Conservation (phyloP, 1,140 invertebrate genomes). For the Macrocentrus cingulum region DNA sequence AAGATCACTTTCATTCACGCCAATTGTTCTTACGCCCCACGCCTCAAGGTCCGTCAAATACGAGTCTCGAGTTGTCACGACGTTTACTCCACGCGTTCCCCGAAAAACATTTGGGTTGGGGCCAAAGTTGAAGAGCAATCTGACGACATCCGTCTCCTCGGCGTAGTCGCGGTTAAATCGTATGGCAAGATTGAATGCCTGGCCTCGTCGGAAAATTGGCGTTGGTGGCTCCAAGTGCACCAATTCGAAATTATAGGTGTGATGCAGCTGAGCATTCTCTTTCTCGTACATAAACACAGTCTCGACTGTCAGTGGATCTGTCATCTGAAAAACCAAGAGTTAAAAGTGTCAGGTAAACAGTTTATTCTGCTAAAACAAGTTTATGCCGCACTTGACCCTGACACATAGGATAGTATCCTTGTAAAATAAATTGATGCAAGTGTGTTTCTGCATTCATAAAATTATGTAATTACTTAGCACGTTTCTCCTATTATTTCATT, state of each 20-base stretch:
- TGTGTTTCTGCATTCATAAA: neutral
- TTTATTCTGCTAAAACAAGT: neutral
- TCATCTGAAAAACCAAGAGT: slow-evolving; percentile 32
- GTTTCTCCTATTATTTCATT: too few relatives aligned
- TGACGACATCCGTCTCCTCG: slow-evolving; percentile 45
- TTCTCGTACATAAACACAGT: slow-evolving; percentile 57
- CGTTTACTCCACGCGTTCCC: slow-evolving; percentile 45
- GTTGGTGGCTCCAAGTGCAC: slow-evolving; percentile 52
- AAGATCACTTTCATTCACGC: slow-evolving; percentile 37
- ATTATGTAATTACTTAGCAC: neutral
- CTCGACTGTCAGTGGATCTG: slow-evolving; percentile 53
- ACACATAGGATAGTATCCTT: slow-evolving; percentile 8
- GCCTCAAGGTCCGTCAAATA: slow-evolving; percentile 44
- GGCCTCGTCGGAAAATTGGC: slow-evolving; percentile 61
- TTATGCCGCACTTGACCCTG: neutral
- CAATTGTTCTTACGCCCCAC: slow-evolving; percentile 47
- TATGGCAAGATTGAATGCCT: slow-evolving; percentile 60
- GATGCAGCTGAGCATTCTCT: slow-evolving; percentile 60
- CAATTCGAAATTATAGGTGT: slow-evolving; percentile 61
- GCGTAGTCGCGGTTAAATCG: slow-evolving; percentile 54
- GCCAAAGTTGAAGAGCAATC: slow-evolving; percentile 49
- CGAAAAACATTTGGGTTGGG: slow-evolving; percentile 47
- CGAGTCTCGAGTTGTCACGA: slow-evolving; percentile 39
- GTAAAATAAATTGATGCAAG: slow-evolving; percentile 6
- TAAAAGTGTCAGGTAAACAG: neutral